phyloP scores from a whole-genome alignment of 2,797 vertebrate genomes.

The Sebastes iracundus region DNA sequence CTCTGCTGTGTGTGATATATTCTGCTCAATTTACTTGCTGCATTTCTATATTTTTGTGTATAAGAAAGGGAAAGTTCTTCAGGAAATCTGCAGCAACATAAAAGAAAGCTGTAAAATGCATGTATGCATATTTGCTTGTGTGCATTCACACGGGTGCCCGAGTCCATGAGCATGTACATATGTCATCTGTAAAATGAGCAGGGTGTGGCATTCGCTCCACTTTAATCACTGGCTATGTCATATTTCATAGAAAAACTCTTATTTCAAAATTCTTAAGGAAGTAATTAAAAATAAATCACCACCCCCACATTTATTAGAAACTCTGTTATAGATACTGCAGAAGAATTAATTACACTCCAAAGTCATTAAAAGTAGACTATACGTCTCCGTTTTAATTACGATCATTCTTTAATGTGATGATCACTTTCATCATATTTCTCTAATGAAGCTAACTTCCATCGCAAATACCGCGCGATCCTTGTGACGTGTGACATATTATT shows the following conservation, averaged over 20 bases:
- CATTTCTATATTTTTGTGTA: not conserved
- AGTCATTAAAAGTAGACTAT: conserved; percentile 77
- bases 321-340: conserved; percentile 65
- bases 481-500: conserved; percentile 66
- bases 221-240: conserved; percentile 64
- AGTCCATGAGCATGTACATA: conserved; percentile 4
- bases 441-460: conserved; percentile 65
- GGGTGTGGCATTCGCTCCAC: conserved; percentile 50
- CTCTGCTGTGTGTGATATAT: not conserved
- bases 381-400: conserved; percentile 69
- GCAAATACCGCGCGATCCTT: conserved; percentile 41
- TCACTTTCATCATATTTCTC: conserved; percentile 69
- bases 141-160: not conserved
- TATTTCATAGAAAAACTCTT: conserved; percentile 68
- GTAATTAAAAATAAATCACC: conserved; percentile 78
- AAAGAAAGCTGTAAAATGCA: not conserved
- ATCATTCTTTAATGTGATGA: conserved; percentile 71
- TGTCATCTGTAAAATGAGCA: conserved; percentile 55
- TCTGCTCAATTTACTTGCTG: not conserved
- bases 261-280: conserved; percentile 65
- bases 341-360: conserved; percentile 74
- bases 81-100: not conserved
- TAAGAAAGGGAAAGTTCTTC: not conserved
- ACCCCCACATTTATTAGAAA: conserved; percentile 73
- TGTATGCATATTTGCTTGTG: conserved; percentile 10